These are phyloP conservation scores for Sceliomorpha sp. DNA, from an alignment of 2,888 invertebrate species.

Conservation along the genomic window DNA sequence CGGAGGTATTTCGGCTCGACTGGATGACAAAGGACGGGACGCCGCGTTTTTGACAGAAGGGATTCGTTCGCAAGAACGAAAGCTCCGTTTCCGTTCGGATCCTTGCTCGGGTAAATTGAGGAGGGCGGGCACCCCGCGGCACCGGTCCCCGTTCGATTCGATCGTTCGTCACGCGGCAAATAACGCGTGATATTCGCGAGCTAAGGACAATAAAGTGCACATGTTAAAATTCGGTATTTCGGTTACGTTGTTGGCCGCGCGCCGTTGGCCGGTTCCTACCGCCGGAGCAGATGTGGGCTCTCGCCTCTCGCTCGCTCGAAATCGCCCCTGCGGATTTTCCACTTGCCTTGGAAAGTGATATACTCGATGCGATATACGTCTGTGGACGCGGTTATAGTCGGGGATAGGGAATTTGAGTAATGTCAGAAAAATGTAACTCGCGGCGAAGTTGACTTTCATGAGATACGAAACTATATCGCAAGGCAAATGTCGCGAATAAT, in stretches of 20 bases:
- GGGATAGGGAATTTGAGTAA: conserved; percentile 26
- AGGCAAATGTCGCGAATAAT: too few relatives aligned
- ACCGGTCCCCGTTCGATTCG: conserved; percentile 57
- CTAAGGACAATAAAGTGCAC: conserved; percentile 72
- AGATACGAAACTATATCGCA: too few relatives aligned
- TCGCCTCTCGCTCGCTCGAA: conserved; percentile 41
- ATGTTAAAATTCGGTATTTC: conserved; percentile 66
- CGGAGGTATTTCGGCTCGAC: not conserved
- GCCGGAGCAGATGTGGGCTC: conserved; percentile 56
- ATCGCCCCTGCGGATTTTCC: conserved; percentile 58
- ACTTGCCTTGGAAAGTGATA: conserved; percentile 60
- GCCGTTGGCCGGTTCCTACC: conserved; percentile 21
- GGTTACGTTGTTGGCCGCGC: conserved; percentile 13
- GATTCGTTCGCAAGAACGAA: conserved; percentile 19
- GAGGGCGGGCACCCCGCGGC: conserved; percentile 18
- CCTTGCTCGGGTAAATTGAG: conserved; percentile 30
- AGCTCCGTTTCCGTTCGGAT: not conserved
- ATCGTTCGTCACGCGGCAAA: conserved; percentile 71
- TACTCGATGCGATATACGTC: conserved; percentile 36
- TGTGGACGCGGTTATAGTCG: too few relatives aligned
- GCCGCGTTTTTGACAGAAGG: conserved; percentile 12
- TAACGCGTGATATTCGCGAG: conserved; percentile 71
- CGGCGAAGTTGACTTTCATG: too few relatives aligned
- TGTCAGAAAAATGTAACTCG: conserved; percentile 7
- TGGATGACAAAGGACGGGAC: conserved; percentile 26